Evolutionary conservation across 1,140 invertebrate species (phyloP), one percentile per base, ranked within the genome.

Genomic region (Sminthurinus signatus): DNA sequence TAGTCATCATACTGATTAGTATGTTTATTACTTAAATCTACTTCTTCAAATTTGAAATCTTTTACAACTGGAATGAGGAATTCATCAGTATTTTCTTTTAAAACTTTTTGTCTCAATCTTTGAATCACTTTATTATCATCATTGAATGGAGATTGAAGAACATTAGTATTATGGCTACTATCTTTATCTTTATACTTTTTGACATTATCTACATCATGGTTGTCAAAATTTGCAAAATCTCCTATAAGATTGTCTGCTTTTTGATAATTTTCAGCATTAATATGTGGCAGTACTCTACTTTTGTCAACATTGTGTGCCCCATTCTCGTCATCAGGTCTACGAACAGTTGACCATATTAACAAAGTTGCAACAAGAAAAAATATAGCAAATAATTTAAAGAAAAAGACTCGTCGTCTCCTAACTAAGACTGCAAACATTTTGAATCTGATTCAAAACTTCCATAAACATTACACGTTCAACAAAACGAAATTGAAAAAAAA

Each of bases 71-170:
- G 70, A 32, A 58, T 28, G 2, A 71, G 50, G 58, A 71, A 71
- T 29, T 71, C 70, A 31, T 71, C 70, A 19, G 28, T 63, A 50
- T 71, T 71, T 42, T 71, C 70, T 48, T 36, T 23, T 43, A 17
- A 4, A 17, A 57, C 69, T 28, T 31, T 25, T 31, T 48, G 27
- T 36, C 63, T 42, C 46, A 27, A 31, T 19, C 29, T 46, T 25
- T n/a, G n/a, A n/a, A n/a, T n/a, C n/a, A n/a, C n/a, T 31, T 29
- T 21, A 8, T 39, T 39, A 2, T 42, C 1, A 14, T 32, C 42
- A 46, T 15, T 43, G 23, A 10, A 23, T 31, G 54, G 54, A 12
- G 3, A 3, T 8, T 8, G 8, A 14, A 19, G 14, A 2, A 12
- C 4, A 46, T 46, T 25, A 25, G 48, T 32, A 2, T 43, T 46